Conservation (phyloP, 1,140 invertebrate species). For the Ceratina calcarata region DNA sequence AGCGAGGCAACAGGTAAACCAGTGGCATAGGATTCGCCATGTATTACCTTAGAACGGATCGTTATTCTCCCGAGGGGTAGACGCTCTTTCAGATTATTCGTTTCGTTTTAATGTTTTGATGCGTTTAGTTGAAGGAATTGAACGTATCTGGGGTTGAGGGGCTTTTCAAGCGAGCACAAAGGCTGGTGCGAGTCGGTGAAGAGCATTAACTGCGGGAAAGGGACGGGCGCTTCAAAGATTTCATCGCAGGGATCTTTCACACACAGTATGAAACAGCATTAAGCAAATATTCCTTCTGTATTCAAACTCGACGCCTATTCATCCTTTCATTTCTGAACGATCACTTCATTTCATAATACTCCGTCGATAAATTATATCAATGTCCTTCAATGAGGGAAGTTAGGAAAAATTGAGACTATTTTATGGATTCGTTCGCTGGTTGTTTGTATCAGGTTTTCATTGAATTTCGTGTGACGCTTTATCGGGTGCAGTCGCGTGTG, state of each 20-base stretch:
- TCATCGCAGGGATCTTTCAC: background rate
- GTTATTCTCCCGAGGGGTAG: no score
- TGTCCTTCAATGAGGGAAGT: no score
- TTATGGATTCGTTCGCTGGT: background rate
- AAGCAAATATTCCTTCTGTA: background rate
- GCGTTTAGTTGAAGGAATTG: slow-evolving; percentile 8
- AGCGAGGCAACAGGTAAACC: no score
- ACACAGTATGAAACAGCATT: background rate
- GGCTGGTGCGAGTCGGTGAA: background rate
- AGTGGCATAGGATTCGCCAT: no score
- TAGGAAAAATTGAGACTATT: background rate
- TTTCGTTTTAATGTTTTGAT: background rate
- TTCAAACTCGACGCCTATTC: background rate
- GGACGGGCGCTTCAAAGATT: background rate
- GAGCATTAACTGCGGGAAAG: background rate
- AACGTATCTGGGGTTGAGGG: background rate
- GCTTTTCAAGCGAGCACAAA: slow-evolving; percentile 7
- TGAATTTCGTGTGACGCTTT: background rate
- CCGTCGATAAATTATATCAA: no score
- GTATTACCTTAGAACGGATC: no score
- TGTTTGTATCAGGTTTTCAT: background rate
- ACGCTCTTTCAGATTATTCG: no score
- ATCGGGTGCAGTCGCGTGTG: slow-evolving; percentile 31
- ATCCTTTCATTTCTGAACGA: no score
- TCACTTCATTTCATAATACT: no score